Base-by-base conservation (phyloP, 1,140 invertebrate genomes). In the Phthorimaea operculella region DNA sequence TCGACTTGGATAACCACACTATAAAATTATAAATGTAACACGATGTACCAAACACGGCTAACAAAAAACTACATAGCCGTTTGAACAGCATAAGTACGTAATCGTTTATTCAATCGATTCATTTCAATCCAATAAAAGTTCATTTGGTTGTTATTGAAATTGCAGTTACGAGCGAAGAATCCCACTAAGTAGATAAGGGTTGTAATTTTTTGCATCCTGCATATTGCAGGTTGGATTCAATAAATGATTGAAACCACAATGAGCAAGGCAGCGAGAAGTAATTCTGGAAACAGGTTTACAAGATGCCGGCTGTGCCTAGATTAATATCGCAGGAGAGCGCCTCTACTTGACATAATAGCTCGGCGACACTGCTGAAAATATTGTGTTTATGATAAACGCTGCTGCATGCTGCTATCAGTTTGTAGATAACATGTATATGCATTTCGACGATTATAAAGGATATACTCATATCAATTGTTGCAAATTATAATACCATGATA, bases 1-100 rank as follows among this genome's bases (percentile, higher is more conserved):
- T 72, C 70, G 60, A 68, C 59, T 73, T 64, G 63, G 59, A 64
- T 62, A 68, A 66, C 57, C 48, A 62, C 63, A 61, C 56, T 63
- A 65, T 66, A 68, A 70, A 69, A 62, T 68, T 68, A 65, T 58
- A 59, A 71, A 62, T 55, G 58, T 52, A 61, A 50, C 54, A 49
- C 53, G 10, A 36, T 21, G 54, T 47, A 47, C 44, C 50, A 48
- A 59, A 55, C 34, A 52, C 52, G 50, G 17, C 42, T 18, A 21
- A 28, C 21, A 28, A 28, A 28, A 53, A 57, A 52, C 34, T 47
- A 47, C n/a, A 15, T 47, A 28, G 21, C 21, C 6, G 11, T 15
- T 47, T 47, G 16, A 14, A 39, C 36, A 39, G 44, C 7, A 15
- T 9, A 15, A 15, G 8, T 11, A 47, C 15, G 44, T 47, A 15